Evolutionary conservation across 1,140 invertebrate genomes (phyloP).

Genomic region (Drosophila nebulosa): DNA sequence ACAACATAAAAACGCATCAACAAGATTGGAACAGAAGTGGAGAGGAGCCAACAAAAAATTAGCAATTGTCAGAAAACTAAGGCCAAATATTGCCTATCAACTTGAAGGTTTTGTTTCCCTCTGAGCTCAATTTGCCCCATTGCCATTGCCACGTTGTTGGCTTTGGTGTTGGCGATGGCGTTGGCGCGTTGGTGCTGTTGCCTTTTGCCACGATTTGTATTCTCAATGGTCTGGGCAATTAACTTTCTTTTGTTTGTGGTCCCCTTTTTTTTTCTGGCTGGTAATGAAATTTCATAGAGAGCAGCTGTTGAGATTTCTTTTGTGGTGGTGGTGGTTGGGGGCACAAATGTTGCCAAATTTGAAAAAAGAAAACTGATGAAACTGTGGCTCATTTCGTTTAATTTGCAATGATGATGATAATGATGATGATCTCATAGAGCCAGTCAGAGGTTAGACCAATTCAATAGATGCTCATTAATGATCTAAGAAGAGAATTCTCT

Average conservation of each 20-base stretch:
- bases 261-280: neutral
- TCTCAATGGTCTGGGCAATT: slow-evolving; percentile 53
- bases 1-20: neutral
- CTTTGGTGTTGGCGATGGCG: too few relatives aligned
- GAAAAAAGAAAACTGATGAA: neutral
- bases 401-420: neutral
- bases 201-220: slow-evolving; percentile 12
- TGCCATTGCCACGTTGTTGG: neutral
- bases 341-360: neutral
- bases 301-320: slow-evolving; percentile 58
- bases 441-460: slow-evolving; percentile 46
- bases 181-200: neutral
- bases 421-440: slow-evolving; percentile 28
- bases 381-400: neutral
- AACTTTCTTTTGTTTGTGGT: slow-evolving; percentile 69
- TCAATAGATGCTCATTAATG: slow-evolving; percentile 60
- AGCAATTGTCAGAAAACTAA: slow-evolving; percentile 30
- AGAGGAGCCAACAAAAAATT: slow-evolving; percentile 2
- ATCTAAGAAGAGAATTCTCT: slow-evolving; percentile 36
- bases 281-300: slow-evolving; percentile 55
- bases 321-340: neutral
- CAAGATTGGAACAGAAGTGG: neutral
- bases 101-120: neutral
- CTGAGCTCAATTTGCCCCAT: neutral
- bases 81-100: slow-evolving; percentile 43